Evolutionary conservation across 2,797 vertebrate species (phyloP).

Genomic region (Enteromius paludinosus): DNA sequence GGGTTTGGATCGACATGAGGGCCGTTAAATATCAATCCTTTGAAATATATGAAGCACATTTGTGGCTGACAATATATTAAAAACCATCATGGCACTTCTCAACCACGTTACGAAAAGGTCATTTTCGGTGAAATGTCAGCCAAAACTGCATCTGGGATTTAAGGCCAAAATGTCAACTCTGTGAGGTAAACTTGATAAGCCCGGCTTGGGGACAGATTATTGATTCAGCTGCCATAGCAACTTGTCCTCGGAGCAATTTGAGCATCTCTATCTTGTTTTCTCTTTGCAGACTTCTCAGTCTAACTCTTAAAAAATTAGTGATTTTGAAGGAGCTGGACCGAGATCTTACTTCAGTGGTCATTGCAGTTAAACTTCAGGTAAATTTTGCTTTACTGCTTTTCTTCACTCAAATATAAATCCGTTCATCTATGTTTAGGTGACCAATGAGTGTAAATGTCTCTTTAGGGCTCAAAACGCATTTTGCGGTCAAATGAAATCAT

Average conservation of each 20-base stretch:
- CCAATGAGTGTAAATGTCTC: conserved; percentile 32
- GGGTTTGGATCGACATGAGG: neutral
- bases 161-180: conserved; percentile 39
- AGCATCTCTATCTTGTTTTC: conserved; percentile 46
- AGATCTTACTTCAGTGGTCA: conserved; percentile 81
- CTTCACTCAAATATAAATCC: neutral
- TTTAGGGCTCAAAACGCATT: conserved; percentile 92
- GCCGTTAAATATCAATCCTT: neutral
- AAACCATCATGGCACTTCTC: conserved; percentile 7
- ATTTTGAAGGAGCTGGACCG: conserved; percentile 83
- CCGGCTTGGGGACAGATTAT: conserved; percentile 10
- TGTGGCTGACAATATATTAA: conserved; percentile 8
- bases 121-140: conserved; percentile 43
- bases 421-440: neutral
- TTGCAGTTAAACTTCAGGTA: conserved; percentile 83
- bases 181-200: conserved; percentile 7
- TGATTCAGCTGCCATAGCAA: conserved; percentile 50
- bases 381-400: conserved; percentile 11
- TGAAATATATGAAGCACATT: neutral
- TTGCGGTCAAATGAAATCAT: conserved; percentile 93
- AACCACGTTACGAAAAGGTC: conserved; percentile 19
- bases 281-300: conserved; percentile 56
- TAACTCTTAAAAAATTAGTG: conserved; percentile 75
- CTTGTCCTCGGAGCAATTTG: conserved; percentile 44
- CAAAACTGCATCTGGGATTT: conserved; percentile 26